Conservation (phyloP, 2,797 vertebrate genomes). For the Sebastes diaconus region DNA sequence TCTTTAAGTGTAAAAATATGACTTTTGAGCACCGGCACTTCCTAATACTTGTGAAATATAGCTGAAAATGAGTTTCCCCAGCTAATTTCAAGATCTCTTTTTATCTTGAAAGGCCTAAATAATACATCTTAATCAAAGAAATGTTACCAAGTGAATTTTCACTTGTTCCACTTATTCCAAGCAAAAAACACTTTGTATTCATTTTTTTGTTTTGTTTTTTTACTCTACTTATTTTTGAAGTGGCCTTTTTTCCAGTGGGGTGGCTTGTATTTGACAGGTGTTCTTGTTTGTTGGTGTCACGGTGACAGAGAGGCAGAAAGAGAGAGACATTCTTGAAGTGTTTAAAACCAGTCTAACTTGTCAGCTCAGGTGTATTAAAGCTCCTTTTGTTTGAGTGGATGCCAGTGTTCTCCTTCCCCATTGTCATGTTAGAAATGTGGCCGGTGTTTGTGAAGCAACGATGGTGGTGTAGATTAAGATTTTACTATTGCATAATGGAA, state of each 20-base stretch:
- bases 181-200: too few relatives aligned
- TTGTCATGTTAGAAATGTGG: not conserved
- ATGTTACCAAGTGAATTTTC: too few relatives aligned
- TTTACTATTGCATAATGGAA: not conserved
- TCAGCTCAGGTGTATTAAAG: not conserved
- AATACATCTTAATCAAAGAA: too few relatives aligned
- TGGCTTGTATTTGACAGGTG: not conserved
- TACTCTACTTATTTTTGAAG: too few relatives aligned
- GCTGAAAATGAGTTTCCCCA: too few relatives aligned
- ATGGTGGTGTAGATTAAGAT: not conserved
- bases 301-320: not conserved
- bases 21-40: too few relatives aligned
- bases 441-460: not conserved
- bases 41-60: too few relatives aligned
- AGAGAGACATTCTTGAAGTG: not conserved
- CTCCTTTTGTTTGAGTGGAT: not conserved
- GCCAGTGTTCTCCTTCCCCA: not conserved
- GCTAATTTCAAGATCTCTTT: too few relatives aligned
- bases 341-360: slow-evolving; percentile 39
- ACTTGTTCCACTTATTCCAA: too few relatives aligned
- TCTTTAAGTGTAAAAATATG: too few relatives aligned
- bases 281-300: not conserved
- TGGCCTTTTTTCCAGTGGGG: not conserved
- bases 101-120: too few relatives aligned
- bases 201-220: too few relatives aligned